Conservation (phyloP, 2,888 invertebrate species). For the Micoletzkya japonica region DNA sequence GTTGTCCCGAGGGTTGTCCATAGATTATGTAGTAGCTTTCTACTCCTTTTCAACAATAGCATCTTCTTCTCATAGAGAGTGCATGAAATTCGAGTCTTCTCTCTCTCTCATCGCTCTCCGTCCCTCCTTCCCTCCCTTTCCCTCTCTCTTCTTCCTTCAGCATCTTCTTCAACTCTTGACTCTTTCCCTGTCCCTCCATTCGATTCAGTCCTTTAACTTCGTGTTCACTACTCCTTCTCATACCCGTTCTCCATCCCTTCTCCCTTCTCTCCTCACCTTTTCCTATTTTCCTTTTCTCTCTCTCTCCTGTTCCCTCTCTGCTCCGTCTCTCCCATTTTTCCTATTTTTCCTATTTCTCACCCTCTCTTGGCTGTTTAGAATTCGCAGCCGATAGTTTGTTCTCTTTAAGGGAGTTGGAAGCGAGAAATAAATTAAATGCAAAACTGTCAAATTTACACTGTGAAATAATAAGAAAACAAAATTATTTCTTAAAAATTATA, state of each 20-base stretch:
- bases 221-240: background rate
- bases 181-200: conserved; percentile 5
- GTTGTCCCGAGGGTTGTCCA: no score
- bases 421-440: no score
- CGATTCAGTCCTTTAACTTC: background rate
- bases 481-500: no score
- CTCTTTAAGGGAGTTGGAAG: no score
- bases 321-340: conserved; percentile 7
- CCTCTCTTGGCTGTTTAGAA: no score
- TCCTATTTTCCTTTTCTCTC: conserved; percentile 13
- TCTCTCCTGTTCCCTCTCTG: background rate
- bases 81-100: conserved; percentile 3
- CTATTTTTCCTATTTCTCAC: background rate
- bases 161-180: conserved; percentile 16
- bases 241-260: background rate
- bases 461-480: no score
- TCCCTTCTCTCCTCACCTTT: no score
- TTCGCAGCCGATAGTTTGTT: no score
- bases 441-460: no score
- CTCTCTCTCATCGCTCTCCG: conserved; percentile 17
- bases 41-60: no score
- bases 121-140: conserved; percentile 10
- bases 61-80: no score
- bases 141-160: conserved; percentile 17
- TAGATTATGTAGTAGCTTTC: no score